Base-by-base conservation (phyloP, 2,797 vertebrate species). In the Neostethus bicornis region DNA sequence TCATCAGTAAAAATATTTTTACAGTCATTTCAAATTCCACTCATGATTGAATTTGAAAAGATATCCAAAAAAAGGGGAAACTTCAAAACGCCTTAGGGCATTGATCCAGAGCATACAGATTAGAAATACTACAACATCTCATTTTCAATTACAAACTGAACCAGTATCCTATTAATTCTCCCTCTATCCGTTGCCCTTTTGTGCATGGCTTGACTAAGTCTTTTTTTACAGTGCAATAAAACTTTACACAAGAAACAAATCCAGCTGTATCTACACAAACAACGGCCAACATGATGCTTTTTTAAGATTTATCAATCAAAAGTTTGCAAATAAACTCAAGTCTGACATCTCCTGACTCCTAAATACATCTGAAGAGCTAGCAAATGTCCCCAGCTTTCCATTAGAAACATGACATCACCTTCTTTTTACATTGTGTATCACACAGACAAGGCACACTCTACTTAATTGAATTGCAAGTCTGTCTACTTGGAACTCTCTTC, bases 381-480 rank as follows among this genome's bases (percentile, higher is more conserved):
- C 61, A 59, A 61, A 72, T 59, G 34, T 62, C 53, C 52, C 16
- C 12, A 31, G 7, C 37, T 67, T 17, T 50, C 47, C 38, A 17
- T 53, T 41, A 25, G 56, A 49, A 8, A 50, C 50, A 20, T 76
- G 71, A 83, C 72, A 70, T 80, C 71, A 77, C 51, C 47, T 48
- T 43, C 32, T 32, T 70, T 16, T 31, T 1, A 12, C 41, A 28
- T 54, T 4, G 50, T 4, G 52, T 66, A 75, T 74, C 58, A 61
- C 55, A 62, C 48, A 3, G 58, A 64, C n/a, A n/a, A 70, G 44
- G 55, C 52, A 44, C 82, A 84, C 84, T 90, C 72, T 70, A 61
- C 73, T 82, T 89, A 81, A 87, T 79, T 75, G 56, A 83, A 85
- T 71, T 76, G 70, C 61, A 34, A 56, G 65, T 66, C 73, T 37